Percentiles rank a stretch among this genome's conserved stretches.
Conservation (phyloP, 2,888 invertebrate species). For the Balanococcus diminutus region DNA sequence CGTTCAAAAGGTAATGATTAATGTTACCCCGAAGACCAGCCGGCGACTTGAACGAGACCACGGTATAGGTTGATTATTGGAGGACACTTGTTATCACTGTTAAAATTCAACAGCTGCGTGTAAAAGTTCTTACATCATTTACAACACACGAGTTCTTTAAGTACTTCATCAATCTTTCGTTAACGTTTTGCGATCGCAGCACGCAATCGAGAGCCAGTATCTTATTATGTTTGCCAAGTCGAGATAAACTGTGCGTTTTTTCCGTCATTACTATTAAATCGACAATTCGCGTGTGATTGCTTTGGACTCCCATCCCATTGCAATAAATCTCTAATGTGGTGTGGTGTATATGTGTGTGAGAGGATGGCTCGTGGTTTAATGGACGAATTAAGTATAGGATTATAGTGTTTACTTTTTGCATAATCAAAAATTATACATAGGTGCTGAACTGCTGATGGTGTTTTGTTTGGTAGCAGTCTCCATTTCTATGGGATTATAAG, state of each 20-base stretch:
- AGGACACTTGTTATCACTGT: slow-evolving; percentile 26
- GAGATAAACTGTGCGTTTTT: slow-evolving; percentile 9
- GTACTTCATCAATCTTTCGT: slow-evolving; percentile 17
- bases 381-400: background rate
- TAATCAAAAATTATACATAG: background rate
- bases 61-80: background rate
- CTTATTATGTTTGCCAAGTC: background rate
- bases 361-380: background rate
- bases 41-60: background rate
- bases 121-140: slow-evolving; percentile 31
- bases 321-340: background rate
- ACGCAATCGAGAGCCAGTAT: background rate
- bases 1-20: slow-evolving; percentile 26
- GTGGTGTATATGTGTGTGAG: background rate
- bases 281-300: background rate
- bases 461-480: too few relatives aligned
- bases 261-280: background rate
- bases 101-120: slow-evolving; percentile 28
- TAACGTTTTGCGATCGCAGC: slow-evolving; percentile 2
- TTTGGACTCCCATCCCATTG: background rate
- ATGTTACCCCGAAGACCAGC: background rate
- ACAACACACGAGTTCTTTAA: background rate
- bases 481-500: too few relatives aligned
- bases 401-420: background rate
- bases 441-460: too few relatives aligned